Evolutionary conservation across 2,113 vertebrate species (phyloP), one percentile per base, ranked within the genome.

Genomic region (Acanthisitta chloris): DNA sequence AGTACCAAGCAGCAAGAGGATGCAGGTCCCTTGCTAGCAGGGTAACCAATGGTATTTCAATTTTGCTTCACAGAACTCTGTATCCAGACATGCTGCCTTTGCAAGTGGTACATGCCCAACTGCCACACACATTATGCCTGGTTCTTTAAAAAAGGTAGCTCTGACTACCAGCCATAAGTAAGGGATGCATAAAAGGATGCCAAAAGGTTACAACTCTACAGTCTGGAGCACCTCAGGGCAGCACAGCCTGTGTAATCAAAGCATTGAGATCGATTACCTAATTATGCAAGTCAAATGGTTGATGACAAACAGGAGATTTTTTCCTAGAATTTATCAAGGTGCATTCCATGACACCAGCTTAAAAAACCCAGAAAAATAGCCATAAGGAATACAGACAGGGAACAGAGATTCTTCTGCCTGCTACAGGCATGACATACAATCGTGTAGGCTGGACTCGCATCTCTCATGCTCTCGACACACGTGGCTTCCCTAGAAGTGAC

Each of bases 341-440:
- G 21, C 64, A 48, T 51, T 71, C n/a, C n/a, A 72, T 14, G 8
- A 54, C 76, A n/a, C 4, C 48, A 88, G 33, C 13, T 67, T 71
- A 29, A 79, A 76, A 65, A 8, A 38, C 28, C 42, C 70, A 6
- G 23, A 54, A 69, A 84, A 59, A 26, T 3, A 81, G 40, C 13
- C 17, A 31, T 0, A 24, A 16, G 24, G 33, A 48, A 79, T 6
- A 58, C 0, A 2, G 19, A 48, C 8, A 87, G 26, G 29, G 26
- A 84, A 80, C 25, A 73, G 58, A 74, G 59, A 81, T 29, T 52
- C 21, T 70, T 84, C 48, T 81, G 52, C n/a, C 38, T 66, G 34
- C n/a, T 66, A 48, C 70, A 48, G 33, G 29, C 26, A 71, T 4
- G 33, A 66, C n/a, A 66, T 65, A 17, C 6, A 17, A 82, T 17